A percentile compares a stretch with the other conserved stretches of the same genome.
These are phyloP conservation scores for Rallus crepitans DNA, from an alignment of 2,797 vertebrate species.

Conservation along the genomic window DNA sequence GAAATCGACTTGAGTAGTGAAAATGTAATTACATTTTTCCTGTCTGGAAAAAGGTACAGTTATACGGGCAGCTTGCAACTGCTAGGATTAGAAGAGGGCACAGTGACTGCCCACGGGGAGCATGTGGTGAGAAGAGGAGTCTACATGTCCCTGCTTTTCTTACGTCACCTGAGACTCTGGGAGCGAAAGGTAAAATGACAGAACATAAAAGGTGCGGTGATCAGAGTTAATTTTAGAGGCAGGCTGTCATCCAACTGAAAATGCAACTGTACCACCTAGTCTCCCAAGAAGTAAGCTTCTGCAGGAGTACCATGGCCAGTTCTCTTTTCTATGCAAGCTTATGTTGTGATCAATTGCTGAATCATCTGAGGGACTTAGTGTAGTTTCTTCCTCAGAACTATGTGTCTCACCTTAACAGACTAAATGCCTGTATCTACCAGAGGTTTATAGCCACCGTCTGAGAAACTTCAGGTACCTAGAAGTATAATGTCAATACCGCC, in stretches of 20 bases:
- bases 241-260: neutral
- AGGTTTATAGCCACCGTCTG: neutral
- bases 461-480: neutral
- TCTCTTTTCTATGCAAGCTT: neutral
- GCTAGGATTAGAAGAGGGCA: slow-evolving; percentile 73
- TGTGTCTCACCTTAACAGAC: fast-evolving
- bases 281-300: neutral
- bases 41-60: slow-evolving; percentile 39
- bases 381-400: neutral
- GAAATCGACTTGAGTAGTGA: neutral
- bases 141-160: slow-evolving; percentile 79
- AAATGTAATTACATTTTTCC: neutral
- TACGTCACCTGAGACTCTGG: slow-evolving; percentile 77
- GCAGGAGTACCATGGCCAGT: neutral
- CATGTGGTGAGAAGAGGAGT: slow-evolving; percentile 61
- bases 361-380: neutral
- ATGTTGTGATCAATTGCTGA: neutral
- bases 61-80: slow-evolving; percentile 61
- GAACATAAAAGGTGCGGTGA: neutral
- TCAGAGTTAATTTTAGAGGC: neutral
- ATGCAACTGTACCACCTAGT: neutral
- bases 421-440: neutral
- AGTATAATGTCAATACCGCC: neutral
- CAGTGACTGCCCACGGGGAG: slow-evolving; percentile 43
- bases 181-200: slow-evolving; percentile 80